These are phyloP conservation scores for Pseudomyrmex sp. DNA, from an alignment of 1,140 invertebrate genomes.

Conservation along the genomic window DNA sequence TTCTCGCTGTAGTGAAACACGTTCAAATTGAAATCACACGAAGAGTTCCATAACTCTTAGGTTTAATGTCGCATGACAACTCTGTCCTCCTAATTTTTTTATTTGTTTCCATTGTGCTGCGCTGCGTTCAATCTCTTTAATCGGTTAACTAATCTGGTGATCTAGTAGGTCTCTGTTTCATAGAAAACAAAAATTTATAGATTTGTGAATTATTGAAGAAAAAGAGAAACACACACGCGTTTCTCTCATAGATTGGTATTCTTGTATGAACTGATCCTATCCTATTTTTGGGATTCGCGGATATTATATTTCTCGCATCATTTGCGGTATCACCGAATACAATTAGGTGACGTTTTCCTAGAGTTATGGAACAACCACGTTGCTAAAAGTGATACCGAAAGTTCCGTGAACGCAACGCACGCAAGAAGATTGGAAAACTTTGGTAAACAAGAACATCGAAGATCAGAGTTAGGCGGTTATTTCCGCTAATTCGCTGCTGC, in stretches of 20 bases:
- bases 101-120: not conserved
- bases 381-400: slow-evolving; percentile 70
- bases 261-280: not conserved
- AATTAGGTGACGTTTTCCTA: slow-evolving; percentile 46
- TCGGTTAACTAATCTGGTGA: not conserved
- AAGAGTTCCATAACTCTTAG: slow-evolving; percentile 70
- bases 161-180: not conserved
- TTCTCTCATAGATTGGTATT: slow-evolving; percentile 19
- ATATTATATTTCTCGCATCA: not conserved
- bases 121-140: slow-evolving; percentile 1
- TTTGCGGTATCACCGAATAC: not conserved
- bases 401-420: slow-evolving; percentile 78
- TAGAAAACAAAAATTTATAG: not conserved
- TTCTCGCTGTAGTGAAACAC: slow-evolving; percentile 48
- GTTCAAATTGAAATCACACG: slow-evolving; percentile 49
- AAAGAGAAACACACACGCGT: not conserved
- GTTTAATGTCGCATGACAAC: not conserved
- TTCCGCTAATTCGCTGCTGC: slow-evolving; percentile 82
- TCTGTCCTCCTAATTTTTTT: not conserved
- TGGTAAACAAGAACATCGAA: slow-evolving; percentile 80
- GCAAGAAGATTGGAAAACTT: slow-evolving; percentile 82
- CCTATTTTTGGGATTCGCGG: not conserved
- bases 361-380: slow-evolving; percentile 73
- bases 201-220: not conserved
- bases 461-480: slow-evolving; percentile 79